Conservation (phyloP, 2,113 vertebrate species). For the Chaetorhynchus papuensis region DNA sequence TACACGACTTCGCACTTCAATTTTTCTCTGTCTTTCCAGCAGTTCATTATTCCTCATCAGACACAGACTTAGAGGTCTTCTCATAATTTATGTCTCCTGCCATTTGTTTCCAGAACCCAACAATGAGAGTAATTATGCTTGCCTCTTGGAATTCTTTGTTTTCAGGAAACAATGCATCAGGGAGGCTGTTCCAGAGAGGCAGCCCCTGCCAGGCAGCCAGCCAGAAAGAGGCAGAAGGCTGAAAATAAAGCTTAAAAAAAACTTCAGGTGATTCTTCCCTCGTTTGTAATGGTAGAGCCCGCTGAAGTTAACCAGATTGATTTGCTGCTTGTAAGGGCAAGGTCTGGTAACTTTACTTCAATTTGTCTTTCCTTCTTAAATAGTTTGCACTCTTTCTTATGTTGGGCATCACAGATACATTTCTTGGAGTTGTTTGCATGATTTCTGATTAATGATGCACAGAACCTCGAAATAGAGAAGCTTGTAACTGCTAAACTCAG, state of each 20-base stretch:
- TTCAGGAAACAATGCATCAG: constrained; percentile 38
- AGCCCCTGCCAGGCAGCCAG: not conserved
- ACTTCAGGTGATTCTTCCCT: constrained; percentile 21
- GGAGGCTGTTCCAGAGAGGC: not conserved
- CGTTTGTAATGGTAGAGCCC: not conserved
- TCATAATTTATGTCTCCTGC: constrained; percentile 32
- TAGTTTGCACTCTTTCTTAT: not conserved
- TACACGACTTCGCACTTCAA: not conserved
- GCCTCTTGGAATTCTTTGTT: constrained; percentile 31
- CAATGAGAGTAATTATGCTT: constrained; percentile 23
- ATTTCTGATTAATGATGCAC: not conserved
- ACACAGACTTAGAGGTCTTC: not conserved
- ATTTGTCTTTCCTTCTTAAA: not conserved
- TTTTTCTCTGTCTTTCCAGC: not conserved
- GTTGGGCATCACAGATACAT: not conserved
- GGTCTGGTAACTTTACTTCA: not conserved
- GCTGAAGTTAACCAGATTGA: not conserved
- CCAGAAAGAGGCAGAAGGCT: not conserved
- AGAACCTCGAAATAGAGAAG: not conserved
- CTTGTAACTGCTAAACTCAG: not conserved
- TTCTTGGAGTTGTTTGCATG: not conserved
- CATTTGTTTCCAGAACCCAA: not conserved
- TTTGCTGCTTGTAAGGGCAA: not conserved
- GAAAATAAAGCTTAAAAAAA: not conserved
- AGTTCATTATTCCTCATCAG: constrained; percentile 28